Percentiles rank a stretch among this genome's conserved stretches.
Evolutionary conservation across 2,888 invertebrate genomes (phyloP).

Genomic region (Drosophila neutralis): DNA sequence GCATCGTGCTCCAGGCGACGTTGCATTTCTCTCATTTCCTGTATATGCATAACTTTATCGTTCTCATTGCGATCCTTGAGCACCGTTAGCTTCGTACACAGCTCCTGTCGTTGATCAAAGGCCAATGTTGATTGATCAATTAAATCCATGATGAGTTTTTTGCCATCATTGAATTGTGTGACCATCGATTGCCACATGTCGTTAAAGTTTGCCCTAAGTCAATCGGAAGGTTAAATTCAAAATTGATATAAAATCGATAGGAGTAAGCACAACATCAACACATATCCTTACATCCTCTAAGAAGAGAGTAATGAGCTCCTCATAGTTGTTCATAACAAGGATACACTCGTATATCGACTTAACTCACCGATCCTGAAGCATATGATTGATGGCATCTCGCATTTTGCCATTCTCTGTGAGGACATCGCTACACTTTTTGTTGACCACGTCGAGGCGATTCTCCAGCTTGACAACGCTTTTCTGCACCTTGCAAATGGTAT

Average conservation of each 20-base stretch:
- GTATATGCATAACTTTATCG: conserved; percentile 88
- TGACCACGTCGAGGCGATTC: conserved; percentile 91
- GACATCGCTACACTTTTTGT: conserved; percentile 91
- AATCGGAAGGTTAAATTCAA: not conserved
- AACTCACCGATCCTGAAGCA: conserved; percentile 91
- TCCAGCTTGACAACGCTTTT: conserved; percentile 88
- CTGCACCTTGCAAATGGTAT: conserved; percentile 83
- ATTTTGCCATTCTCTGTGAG: conserved; percentile 90
- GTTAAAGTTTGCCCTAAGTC: conserved; percentile 90
- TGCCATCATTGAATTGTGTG: conserved; percentile 90
- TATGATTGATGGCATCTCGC: conserved; percentile 91
- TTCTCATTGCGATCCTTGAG: conserved; percentile 92
- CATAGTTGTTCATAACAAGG: not conserved
- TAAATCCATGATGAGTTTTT: conserved; percentile 92
- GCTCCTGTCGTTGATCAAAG: conserved; percentile 94
- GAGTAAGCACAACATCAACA: not conserved
- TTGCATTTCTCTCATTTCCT: conserved; percentile 95
- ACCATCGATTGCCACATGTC: conserved; percentile 91
- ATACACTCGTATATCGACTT: not conserved
- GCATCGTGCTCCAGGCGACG: conserved; percentile 93
- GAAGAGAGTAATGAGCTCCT: not conserved
- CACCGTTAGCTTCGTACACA: conserved; percentile 91
- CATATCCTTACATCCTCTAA: not conserved
- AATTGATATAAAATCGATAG: not conserved
- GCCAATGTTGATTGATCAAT: conserved; percentile 95